phyloP scores from a whole-genome alignment of 2,797 vertebrate species.

The Diceros bicornis region DNA sequence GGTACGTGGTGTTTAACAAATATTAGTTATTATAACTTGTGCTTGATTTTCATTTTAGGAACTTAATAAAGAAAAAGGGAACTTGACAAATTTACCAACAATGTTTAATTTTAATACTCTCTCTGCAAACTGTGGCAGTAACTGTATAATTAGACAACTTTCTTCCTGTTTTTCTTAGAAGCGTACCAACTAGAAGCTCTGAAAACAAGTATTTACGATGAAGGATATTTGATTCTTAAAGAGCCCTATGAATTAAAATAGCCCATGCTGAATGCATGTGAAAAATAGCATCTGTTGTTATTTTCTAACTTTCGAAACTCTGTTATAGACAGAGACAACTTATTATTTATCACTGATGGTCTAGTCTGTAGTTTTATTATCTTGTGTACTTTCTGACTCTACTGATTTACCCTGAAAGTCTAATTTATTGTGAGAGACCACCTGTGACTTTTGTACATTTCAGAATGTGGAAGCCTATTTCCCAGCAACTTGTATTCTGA shows the following conservation, averaged over 20 bases:
- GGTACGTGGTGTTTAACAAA: neutral
- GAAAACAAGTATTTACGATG: neutral
- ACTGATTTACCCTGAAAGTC: conserved; percentile 71
- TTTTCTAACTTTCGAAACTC: conserved; percentile 43
- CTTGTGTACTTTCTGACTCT: conserved; percentile 58
- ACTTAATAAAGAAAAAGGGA: conserved; percentile 30
- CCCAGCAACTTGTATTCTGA: conserved; percentile 55
- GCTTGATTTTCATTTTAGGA: conserved; percentile 42
- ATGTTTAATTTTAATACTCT: conserved; percentile 28
- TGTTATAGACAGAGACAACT: conserved; percentile 54
- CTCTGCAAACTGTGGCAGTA: neutral
- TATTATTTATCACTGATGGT: conserved; percentile 53
- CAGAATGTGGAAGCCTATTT: conserved; percentile 44
- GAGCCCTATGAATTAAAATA: conserved; percentile 58
- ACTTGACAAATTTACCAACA: neutral
- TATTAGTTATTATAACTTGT: neutral
- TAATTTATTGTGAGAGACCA: conserved; percentile 69
- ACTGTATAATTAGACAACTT: neutral
- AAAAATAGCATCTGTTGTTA: conserved; percentile 54
- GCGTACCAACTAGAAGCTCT: neutral
- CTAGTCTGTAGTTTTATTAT: conserved; percentile 58
- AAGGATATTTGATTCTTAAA: conserved; percentile 60
- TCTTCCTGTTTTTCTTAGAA: conserved; percentile 58
- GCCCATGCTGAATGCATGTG: neutral
- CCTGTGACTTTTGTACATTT: conserved; percentile 74